Evolutionary conservation across 1,140 invertebrate species (phyloP), one percentile per base, ranked within the genome.

Genomic region (Vanessa atalanta): DNA sequence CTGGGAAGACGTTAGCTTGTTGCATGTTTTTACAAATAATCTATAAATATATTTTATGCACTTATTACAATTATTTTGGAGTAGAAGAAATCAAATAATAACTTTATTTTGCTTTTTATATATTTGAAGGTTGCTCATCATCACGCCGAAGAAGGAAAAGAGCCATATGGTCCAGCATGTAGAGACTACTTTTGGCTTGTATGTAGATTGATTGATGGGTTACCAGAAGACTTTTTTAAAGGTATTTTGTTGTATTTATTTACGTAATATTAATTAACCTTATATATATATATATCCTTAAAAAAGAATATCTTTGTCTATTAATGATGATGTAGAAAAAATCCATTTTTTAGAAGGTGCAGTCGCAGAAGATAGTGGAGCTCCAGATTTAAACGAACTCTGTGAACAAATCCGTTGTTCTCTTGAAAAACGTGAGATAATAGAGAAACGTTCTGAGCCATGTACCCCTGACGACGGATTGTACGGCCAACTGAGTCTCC

Each of bases 151-250:
- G 96, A 97, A 83, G 96, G 97, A 3, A 98, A 98, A 84, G 97
- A 98, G 83, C 97, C 97, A 0, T 98, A 97, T 87, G 98, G 98
- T 2, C 97, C 97, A 7, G 97, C 98, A 7, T 98, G 98, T 90
- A 91, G 97, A 23, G 98, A 99, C 88, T 99, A 98, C 89, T 98
- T 99, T 86, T 98, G 97, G 97, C 92, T 99, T 0, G 93, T 98
- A 2, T 97, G 97, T 80, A 94, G 97, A 16, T 93, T 99, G 9
- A 96, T 99, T 6, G 98, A 99, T 81, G 96, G 96, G 9, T 86
- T 98, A 8, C 96, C 97, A 0, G 95, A 96, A 73, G 97, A 97
- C 78, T 94, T 96, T 73, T 94, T 97, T 47, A 96, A 96, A 93
- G 95, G 95, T 90, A 82, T 71, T 13, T 6, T 51, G 6, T 47